Evolutionary conservation across 2,888 invertebrate genomes (phyloP).

Genomic region (Sinopyrophorus schimmeli): DNA sequence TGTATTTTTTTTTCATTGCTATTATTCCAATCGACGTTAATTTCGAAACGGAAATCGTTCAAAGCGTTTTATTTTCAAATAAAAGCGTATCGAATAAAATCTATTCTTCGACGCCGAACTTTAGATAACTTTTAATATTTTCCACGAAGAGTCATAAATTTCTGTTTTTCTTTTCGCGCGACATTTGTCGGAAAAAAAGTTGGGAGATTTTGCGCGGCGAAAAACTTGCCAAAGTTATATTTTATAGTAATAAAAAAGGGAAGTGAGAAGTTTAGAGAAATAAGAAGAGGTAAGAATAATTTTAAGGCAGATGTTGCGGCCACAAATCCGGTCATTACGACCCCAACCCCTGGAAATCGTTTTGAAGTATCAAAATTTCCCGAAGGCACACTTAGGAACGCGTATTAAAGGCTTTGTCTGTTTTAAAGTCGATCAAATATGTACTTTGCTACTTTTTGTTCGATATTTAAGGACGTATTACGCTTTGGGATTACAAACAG

Average conservation of each 20-base stretch:
- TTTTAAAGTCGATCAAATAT: slow-evolving; percentile 37
- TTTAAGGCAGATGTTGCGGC: slow-evolving; percentile 53
- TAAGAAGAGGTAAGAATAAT: slow-evolving; percentile 13
- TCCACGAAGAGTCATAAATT: slow-evolving; percentile 31
- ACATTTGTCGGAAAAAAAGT: slow-evolving; percentile 23
- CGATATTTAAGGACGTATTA: slow-evolving; percentile 9
- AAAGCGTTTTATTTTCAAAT: slow-evolving; percentile 22
- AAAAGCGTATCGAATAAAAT: slow-evolving; percentile 9
- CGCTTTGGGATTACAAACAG: background rate
- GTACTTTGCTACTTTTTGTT: slow-evolving; percentile 29
- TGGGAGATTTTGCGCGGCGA: slow-evolving; percentile 1
- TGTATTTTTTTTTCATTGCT: slow-evolving; percentile 6
- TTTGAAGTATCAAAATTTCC: slow-evolving; percentile 51
- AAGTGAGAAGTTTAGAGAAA: background rate
- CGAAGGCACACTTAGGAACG: slow-evolving; percentile 44
- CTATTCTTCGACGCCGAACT: slow-evolving; percentile 22
- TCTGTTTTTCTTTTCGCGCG: slow-evolving; percentile 22
- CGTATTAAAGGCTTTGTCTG: slow-evolving; percentile 38
- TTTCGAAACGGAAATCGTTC: slow-evolving; percentile 10
- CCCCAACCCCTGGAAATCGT: slow-evolving; percentile 45
- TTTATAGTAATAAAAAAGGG: background rate
- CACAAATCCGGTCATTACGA: slow-evolving; percentile 52
- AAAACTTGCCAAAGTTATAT: slow-evolving; percentile 2
- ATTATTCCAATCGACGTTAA: slow-evolving; percentile 17
- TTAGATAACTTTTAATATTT: slow-evolving; percentile 31